Conservation (phyloP, 2,797 vertebrate genomes). For the Macrochelys suwanniensis region DNA sequence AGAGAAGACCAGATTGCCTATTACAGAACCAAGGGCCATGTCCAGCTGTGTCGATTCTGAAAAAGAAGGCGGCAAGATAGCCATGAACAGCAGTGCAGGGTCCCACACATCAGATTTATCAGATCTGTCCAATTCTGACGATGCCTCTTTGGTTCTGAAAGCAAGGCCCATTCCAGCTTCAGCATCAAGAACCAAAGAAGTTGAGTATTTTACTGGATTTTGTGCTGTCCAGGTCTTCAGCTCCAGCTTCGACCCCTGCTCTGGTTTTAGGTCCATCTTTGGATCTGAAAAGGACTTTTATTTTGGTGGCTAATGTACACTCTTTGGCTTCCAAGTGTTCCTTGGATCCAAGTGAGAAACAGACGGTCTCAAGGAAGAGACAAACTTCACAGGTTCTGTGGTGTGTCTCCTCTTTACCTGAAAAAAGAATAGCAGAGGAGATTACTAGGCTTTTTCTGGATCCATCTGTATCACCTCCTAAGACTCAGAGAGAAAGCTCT, state of each 20-base stretch:
- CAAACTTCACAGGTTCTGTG: no score
- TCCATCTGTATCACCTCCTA: no score
- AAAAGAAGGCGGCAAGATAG: background rate
- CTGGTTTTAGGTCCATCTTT: background rate
- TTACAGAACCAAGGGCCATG: slow-evolving; percentile 17
- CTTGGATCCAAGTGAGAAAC: background rate
- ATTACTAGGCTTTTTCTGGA: no score
- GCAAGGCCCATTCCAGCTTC: background rate
- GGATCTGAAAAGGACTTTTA: background rate
- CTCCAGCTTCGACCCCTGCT: background rate
- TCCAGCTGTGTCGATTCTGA: background rate
- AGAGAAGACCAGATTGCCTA: background rate
- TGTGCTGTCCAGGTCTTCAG: background rate
- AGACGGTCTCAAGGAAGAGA: no score
- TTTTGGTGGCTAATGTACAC: background rate
- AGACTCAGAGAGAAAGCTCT: no score
- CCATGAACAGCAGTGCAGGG: no score
- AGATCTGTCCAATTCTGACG: background rate
- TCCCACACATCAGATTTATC: background rate
- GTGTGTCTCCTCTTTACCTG: no score
- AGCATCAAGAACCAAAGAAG: background rate
- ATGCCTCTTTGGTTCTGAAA: background rate
- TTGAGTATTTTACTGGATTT: background rate
- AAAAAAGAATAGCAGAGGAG: no score
- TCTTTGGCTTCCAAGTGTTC: background rate